These are phyloP conservation scores for Karalla daura DNA, from an alignment of 2,797 vertebrate genomes.

Conservation along the genomic window DNA sequence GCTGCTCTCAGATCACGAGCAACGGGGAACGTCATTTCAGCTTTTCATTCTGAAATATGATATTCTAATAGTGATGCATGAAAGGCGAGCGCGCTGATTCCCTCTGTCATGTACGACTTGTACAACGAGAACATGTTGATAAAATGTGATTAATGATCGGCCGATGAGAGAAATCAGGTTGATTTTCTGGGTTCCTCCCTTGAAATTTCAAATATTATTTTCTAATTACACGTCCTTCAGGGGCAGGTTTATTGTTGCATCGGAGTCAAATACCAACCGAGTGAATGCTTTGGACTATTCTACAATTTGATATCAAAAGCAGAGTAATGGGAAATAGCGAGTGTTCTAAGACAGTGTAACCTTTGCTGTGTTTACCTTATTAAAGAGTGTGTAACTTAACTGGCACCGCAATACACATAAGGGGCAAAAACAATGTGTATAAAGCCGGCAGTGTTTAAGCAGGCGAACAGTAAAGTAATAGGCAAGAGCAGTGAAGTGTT, in stretches of 20 bases:
- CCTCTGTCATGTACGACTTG: neutral
- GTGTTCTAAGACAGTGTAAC: conserved; percentile 89
- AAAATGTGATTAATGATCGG: neutral
- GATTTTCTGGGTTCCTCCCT: neutral
- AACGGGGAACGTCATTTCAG: conserved; percentile 43
- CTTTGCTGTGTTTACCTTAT: conserved; percentile 84
- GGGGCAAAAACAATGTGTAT: conserved; percentile 75
- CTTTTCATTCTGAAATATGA: conserved; percentile 19
- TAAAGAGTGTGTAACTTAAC: conserved; percentile 79
- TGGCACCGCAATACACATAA: conserved; percentile 71
- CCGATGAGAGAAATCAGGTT: neutral
- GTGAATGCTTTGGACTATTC: conserved; percentile 56
- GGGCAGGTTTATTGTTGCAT: conserved; percentile 15
- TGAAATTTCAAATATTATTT: neutral
- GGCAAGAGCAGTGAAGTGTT: conserved; percentile 97
- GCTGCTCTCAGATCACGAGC: conserved; percentile 53
- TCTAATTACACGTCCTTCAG: conserved; percentile 4
- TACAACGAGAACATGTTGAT: neutral
- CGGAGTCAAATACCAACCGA: conserved; percentile 38
- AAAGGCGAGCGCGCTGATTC: conserved; percentile 5
- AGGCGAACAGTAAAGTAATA: conserved; percentile 95
- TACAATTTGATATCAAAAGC: conserved; percentile 66
- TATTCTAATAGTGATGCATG: conserved; percentile 3
- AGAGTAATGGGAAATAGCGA: conserved; percentile 74
- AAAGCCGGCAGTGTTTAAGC: conserved; percentile 91